Conservation (phyloP, 1,140 invertebrate genomes). For the Phthorimaea operculella region DNA sequence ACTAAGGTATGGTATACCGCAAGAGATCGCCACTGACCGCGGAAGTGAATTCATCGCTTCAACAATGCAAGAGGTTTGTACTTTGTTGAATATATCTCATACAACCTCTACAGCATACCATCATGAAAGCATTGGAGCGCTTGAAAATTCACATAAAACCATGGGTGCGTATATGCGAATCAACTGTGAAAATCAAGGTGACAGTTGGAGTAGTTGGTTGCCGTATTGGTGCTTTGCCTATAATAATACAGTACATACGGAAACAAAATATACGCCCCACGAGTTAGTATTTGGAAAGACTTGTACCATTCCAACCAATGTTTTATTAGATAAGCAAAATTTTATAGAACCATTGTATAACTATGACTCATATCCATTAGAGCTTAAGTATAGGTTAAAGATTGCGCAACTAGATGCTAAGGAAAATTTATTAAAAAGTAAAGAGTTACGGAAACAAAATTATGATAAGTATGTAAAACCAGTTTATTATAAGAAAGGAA, state of each 20-base stretch:
- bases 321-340: neutral
- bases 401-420: neutral
- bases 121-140: neutral
- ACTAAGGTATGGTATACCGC: conserved; percentile 3
- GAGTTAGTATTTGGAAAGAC: neutral
- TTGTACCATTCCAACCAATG: neutral
- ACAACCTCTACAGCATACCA: conserved; percentile 2
- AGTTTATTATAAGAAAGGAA: neutral
- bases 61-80: conserved; percentile 3
- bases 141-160: neutral
- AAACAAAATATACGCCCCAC: too few relatives aligned
- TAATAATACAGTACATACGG: neutral
- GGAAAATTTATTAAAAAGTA: neutral
- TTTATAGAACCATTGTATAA: neutral
- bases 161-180: neutral
- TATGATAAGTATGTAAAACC: neutral
- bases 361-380: neutral
- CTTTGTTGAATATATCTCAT: conserved; percentile 1
- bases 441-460: neutral
- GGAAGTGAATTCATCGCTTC: conserved; percentile 2
- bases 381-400: neutral
- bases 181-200: neutral
- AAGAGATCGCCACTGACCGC: neutral
- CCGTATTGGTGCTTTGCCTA: conserved; percentile 1
- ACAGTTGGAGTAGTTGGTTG: neutral